Evolutionary conservation across 37 sponge, comb jelly and placozoan species (phyloP).

Genomic region (Cliona cf. orientalis): DNA sequence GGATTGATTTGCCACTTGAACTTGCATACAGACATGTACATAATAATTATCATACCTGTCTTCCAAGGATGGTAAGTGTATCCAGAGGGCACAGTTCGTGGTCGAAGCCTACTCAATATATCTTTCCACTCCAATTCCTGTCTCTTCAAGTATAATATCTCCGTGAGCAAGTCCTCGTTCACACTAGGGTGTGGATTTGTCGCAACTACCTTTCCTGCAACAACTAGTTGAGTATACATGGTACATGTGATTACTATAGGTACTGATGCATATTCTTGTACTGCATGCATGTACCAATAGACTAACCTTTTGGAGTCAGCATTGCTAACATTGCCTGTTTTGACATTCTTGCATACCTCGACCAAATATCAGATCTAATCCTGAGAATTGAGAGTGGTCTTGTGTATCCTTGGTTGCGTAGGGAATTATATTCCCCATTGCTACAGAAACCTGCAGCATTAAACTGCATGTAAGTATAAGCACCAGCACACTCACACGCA

Average conservation of each 20-base stretch:
- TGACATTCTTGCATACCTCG: background rate
- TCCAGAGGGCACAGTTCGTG: conserved; percentile 44
- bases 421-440: conserved; percentile 27
- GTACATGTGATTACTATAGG: too few species aligned
- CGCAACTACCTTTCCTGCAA: background rate
- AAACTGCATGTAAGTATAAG: too few species aligned
- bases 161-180: background rate
- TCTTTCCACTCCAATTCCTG: background rate
- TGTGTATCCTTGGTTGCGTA: background rate
- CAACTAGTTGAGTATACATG: too few species aligned
- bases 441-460: conserved; percentile 22
- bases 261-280: too few species aligned
- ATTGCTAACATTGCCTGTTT: background rate
- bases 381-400: conserved; percentile 18
- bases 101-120: conserved; percentile 4
- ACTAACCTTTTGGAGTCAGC: too few species aligned
- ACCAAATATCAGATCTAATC: conserved; percentile 6
- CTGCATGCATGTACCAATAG: too few species aligned
- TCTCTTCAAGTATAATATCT: background rate
- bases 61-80: conserved; percentile 16
- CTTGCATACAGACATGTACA: too few species aligned
- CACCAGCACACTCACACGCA: too few species aligned
- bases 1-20: too few species aligned
- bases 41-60: too few species aligned
- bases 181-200: background rate